Base-by-base conservation (phyloP, 2,888 invertebrate genomes). In the Andrena marginata region DNA sequence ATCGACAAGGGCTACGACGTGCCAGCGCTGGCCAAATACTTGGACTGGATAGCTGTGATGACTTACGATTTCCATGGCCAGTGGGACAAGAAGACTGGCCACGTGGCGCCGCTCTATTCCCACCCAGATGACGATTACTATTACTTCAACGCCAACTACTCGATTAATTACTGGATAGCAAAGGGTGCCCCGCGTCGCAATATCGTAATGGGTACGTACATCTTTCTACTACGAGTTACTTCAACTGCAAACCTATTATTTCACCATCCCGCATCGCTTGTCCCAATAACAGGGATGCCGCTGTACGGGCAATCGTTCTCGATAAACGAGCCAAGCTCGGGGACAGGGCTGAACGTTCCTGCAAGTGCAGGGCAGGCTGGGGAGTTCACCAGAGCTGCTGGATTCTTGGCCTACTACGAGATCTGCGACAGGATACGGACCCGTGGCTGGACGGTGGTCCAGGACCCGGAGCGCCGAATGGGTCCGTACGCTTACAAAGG, bases 41-140 rank as follows among this genome's bases (percentile, higher is more conserved):
- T 98, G 75, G 98, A 98, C 92, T 98, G 98, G 97, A 97, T 98
- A 67, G 97, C 98, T 0, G 97, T 98, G 0, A 98, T 98, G 98
- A 97, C 98, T 0, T 98, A 98, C 90, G 98, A 98, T 92, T 98
- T 96, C 94, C 98, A 98, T 88, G 98, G 98, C 0, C 98, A 98
- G 90, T 98, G 98, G 98, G 98, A 98, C 90, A 97, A 97, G 92
- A 97, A 97, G 92, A 98, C 98, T 0, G 98, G 98, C 0, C 98
- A 98, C 91, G 97, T 98, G 0, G 97, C 98, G 0, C 98, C 98
- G 0, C 93, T 98, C 56, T 98, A 96, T 89, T 96, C 97, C 90
- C 97, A 98, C 92, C 97, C 97, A 2, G 97, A 97, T 62, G 98
- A 98, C 91, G 97, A 97, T 81, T 96, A 96, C 73, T 96, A 96